phyloP scores from a whole-genome alignment of 2,888 invertebrate species.

The Torymus aiolomorphi region DNA sequence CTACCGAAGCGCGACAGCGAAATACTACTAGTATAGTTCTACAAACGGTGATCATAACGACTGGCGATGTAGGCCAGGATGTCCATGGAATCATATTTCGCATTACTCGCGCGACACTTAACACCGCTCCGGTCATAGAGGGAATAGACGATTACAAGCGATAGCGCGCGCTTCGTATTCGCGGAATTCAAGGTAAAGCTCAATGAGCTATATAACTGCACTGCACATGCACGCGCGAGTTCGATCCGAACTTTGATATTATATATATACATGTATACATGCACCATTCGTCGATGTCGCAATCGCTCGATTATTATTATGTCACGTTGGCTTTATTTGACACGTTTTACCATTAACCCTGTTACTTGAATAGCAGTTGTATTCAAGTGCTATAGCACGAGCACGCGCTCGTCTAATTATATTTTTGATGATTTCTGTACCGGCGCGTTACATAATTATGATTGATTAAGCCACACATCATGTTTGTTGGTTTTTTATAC shows the following conservation, averaged over 20 bases:
- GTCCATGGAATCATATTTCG: slow-evolving; percentile 74
- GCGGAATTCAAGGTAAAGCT: slow-evolving; percentile 66
- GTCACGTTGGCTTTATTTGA: too few relatives aligned
- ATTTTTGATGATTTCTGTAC: neutral
- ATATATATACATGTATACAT: neutral
- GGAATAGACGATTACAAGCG: slow-evolving; percentile 73
- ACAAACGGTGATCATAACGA: slow-evolving; percentile 64
- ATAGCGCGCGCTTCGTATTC: slow-evolving; percentile 70
- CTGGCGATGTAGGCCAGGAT: slow-evolving; percentile 74
- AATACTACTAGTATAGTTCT: slow-evolving; percentile 21
- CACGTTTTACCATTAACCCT: too few relatives aligned
- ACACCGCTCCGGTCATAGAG: slow-evolving; percentile 69
- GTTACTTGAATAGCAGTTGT: too few relatives aligned
- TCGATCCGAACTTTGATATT: slow-evolving; percentile 36
- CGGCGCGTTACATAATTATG: neutral
- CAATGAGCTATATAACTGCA: slow-evolving; percentile 13
- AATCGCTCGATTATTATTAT: neutral
- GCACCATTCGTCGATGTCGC: slow-evolving; percentile 4
- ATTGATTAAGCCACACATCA: slow-evolving; percentile 19
- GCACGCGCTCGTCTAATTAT: neutral
- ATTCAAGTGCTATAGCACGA: neutral
- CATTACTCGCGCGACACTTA: slow-evolving; percentile 72
- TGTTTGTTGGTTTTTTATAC: slow-evolving; percentile 11
- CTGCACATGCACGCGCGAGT: neutral
- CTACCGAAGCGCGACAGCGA: slow-evolving; percentile 13